Percentiles rank a stretch among this genome's conserved stretches.
Conservation (phyloP, 2,113 vertebrate genomes). For the Pao palembangensis region DNA sequence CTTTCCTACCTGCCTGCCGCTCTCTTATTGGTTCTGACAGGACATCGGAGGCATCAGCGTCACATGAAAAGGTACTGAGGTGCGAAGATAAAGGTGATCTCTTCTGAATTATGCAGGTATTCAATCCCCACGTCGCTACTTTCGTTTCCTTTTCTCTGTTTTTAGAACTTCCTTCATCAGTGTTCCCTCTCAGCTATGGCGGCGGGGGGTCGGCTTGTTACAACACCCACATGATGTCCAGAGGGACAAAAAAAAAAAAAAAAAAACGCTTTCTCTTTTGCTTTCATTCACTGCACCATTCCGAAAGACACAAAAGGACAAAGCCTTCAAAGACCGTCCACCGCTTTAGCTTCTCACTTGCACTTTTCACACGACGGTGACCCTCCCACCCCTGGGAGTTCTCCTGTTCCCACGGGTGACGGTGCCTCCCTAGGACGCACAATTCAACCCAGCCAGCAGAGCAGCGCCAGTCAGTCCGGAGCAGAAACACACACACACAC, state of each 20-base stretch:
- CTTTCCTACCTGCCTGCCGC: slow-evolving; percentile 1
- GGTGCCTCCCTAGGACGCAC: slow-evolving; percentile 41
- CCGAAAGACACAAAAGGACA: slow-evolving; percentile 11
- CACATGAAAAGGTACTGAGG: slow-evolving; percentile 41
- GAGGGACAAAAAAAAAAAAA: no score
- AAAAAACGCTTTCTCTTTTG: slow-evolving; percentile 11
- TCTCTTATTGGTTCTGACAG: slow-evolving; percentile 28
- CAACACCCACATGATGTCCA: slow-evolving; percentile 29
- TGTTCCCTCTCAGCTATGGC: neutral
- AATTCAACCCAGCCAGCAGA: slow-evolving; percentile 48
- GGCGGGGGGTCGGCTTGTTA: neutral
- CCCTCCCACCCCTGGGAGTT: slow-evolving; percentile 28
- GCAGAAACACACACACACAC: slow-evolving; percentile 9
- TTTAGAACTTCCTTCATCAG: neutral
- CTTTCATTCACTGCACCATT: neutral
- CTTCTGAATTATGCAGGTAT: slow-evolving; percentile 60
- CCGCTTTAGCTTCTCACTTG: slow-evolving; percentile 33
- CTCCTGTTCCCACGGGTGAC: slow-evolving; percentile 49
- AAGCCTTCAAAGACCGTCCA: slow-evolving; percentile 41
- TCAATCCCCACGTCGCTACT: slow-evolving; percentile 27
- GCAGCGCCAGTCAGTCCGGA: slow-evolving; percentile 11
- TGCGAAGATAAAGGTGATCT: slow-evolving; percentile 52
- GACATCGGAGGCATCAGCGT: slow-evolving; percentile 37
- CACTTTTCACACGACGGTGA: slow-evolving; percentile 36
- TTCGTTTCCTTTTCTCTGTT: slow-evolving; percentile 16